phyloP scores from a whole-genome alignment of 2,113 vertebrate species.

The Climacteris rufus region DNA sequence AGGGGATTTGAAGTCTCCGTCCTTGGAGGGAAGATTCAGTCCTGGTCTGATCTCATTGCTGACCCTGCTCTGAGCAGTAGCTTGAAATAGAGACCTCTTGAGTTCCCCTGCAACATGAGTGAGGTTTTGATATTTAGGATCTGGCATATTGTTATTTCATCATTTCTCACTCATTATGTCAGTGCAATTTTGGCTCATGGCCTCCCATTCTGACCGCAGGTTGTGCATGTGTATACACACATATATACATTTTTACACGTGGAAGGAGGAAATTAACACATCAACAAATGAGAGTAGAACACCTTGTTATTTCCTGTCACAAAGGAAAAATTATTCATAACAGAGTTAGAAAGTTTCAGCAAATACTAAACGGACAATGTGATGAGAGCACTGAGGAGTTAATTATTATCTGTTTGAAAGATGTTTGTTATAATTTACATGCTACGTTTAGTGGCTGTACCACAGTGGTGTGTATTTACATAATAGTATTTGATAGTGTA shows the following conservation, averaged over 20 bases:
- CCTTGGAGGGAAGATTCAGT: not conserved
- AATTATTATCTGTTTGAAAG: not conserved
- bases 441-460: not conserved
- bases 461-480: constrained; percentile 3
- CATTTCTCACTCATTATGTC: not conserved
- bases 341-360: not conserved
- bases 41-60: not conserved
- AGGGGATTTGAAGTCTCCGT: not conserved
- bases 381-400: not conserved
- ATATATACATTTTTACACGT: not conserved
- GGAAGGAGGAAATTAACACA: not conserved
- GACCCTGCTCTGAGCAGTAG: not conserved
- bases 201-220: not conserved
- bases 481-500: not conserved
- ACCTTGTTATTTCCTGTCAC: not conserved
- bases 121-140: not conserved
- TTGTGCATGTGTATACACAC: accelerated
- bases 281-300: not conserved
- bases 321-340: not conserved
- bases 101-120: not conserved
- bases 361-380: not conserved
- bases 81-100: not conserved
- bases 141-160: not conserved
- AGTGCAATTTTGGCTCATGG: not conserved
- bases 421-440: not conserved